Percentiles rank a stretch among this genome's conserved stretches.
These are phyloP conservation scores for Erethizon dorsatum DNA, from an alignment of 2,797 vertebrate species.

Conservation along the genomic window DNA sequence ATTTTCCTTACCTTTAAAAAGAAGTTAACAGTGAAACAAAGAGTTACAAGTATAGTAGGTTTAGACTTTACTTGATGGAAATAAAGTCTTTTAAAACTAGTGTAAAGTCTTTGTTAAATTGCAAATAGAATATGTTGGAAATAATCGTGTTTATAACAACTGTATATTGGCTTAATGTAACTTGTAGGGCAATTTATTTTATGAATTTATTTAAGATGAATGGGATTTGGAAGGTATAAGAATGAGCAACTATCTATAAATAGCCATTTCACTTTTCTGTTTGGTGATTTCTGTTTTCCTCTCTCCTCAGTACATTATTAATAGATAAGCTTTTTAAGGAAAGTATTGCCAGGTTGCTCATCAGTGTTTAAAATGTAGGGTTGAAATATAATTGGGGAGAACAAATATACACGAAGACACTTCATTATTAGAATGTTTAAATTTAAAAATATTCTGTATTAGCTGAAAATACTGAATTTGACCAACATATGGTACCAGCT, in stretches of 20 bases:
- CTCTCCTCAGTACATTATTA: not conserved
- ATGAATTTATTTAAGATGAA: not conserved
- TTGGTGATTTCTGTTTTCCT: slow-evolving; percentile 13
- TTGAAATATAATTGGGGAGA: slow-evolving; percentile 60
- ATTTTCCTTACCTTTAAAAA: slow-evolving; percentile 36
- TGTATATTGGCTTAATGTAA: not conserved
- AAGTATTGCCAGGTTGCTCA: slow-evolving; percentile 7
- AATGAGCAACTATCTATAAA: not conserved
- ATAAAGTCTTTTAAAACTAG: not conserved
- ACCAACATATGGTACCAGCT: slow-evolving; percentile 97
- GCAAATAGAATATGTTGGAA: not conserved
- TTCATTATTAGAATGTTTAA: slow-evolving; percentile 88
- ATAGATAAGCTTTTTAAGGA: slow-evolving; percentile 54
- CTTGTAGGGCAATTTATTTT: not conserved
- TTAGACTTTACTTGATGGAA: not conserved
- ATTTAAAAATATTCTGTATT: slow-evolving; percentile 86
- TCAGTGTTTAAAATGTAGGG: slow-evolving; percentile 6
- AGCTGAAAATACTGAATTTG: slow-evolving; percentile 89
- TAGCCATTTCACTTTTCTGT: not conserved
- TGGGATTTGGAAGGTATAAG: not conserved
- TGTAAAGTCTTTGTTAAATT: not conserved
- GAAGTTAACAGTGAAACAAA: slow-evolving; percentile 7
- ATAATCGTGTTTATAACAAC: not conserved
- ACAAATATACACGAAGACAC: slow-evolving; percentile 62
- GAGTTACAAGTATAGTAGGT: too few species aligned